phyloP scores from a whole-genome alignment of 2,113 vertebrate genomes.

The Bambusicola thoracicus region DNA sequence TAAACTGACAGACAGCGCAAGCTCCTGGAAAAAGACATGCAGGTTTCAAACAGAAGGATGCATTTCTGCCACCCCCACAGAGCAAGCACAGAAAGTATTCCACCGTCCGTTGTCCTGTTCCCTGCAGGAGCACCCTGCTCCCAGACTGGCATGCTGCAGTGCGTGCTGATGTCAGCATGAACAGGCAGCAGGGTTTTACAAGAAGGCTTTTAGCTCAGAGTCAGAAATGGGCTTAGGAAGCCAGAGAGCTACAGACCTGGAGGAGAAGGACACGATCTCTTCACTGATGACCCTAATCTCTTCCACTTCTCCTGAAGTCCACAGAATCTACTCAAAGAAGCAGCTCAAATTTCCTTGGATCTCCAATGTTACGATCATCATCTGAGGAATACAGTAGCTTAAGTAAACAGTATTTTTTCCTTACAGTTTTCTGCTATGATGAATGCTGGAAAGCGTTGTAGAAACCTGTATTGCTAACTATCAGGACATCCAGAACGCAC shows the following conservation, averaged over 20 bases:
- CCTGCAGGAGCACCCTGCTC: not conserved
- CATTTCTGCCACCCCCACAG: not conserved
- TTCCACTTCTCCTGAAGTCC: not conserved
- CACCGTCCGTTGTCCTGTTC: not conserved
- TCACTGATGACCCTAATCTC: fast-evolving
- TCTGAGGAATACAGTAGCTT: not conserved
- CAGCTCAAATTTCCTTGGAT: not conserved
- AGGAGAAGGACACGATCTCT: not conserved
- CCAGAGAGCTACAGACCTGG: not conserved
- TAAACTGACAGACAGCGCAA: not conserved
- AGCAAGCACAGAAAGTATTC: not conserved
- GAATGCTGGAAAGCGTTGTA: not conserved
- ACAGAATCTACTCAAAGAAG: not conserved
- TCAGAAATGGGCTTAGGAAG: not conserved
- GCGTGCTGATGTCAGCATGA: not conserved
- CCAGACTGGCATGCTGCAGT: not conserved
- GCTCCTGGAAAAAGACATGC: not conserved
- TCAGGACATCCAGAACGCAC: not conserved
- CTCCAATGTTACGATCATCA: not conserved
- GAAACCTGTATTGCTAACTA: not conserved
- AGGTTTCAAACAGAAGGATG: not conserved
- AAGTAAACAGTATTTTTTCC: not conserved
- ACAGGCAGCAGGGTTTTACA: not conserved
- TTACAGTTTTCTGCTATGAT: not conserved
- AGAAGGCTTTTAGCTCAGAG: not conserved